phyloP scores from a whole-genome alignment of 2,888 invertebrate species.

The Diplazon laetatorius region DNA sequence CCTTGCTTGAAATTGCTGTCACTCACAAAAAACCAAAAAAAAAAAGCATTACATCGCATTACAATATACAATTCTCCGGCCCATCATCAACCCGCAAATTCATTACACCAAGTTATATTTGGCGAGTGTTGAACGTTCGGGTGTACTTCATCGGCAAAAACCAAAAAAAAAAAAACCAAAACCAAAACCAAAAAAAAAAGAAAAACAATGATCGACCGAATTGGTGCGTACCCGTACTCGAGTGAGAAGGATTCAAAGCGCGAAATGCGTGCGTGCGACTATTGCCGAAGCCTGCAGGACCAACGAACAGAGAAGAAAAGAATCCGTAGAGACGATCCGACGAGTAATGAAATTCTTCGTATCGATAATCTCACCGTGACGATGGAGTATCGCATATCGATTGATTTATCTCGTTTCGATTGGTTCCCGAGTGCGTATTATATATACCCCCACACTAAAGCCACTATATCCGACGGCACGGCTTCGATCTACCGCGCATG shows the following conservation, averaged over 20 bases:
- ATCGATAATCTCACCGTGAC: constrained; percentile 69
- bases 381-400: constrained; percentile 77
- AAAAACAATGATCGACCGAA: constrained; percentile 58
- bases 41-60: no score
- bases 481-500: constrained; percentile 4
- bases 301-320: constrained; percentile 53
- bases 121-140: constrained; percentile 53
- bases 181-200: constrained; percentile 32
- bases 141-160: constrained; percentile 31
- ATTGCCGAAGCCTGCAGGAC: constrained; percentile 35
- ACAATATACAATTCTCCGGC: constrained; percentile 8
- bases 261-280: constrained; percentile 60
- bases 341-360: constrained; percentile 65
- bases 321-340: constrained; percentile 55
- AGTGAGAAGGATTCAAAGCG: constrained; percentile 44
- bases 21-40: no score
- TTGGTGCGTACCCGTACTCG: constrained; percentile 54
- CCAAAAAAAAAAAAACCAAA: constrained; percentile 34
- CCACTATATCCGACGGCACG: no score
- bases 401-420: constrained; percentile 80
- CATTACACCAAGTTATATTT: background rate
- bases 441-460: no score
- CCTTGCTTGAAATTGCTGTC: no score
- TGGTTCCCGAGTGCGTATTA: no score
- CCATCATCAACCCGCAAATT: background rate